These are phyloP conservation scores for Atta cephalotes DNA, from an alignment of 1,140 invertebrate species.

Conservation along the genomic window DNA sequence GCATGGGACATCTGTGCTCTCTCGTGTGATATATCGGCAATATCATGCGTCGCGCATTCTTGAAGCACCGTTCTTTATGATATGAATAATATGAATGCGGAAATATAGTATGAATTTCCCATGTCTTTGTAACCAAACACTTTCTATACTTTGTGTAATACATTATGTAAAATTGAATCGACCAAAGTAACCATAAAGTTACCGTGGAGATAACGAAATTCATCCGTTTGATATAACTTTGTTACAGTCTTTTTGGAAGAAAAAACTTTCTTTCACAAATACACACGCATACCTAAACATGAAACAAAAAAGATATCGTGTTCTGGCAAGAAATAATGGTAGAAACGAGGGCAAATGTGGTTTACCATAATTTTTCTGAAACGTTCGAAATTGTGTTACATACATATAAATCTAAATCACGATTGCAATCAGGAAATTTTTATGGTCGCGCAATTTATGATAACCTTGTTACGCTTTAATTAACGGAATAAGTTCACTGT, in stretches of 20 bases:
- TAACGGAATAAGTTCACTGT: conserved; percentile 24
- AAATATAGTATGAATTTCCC: conserved; percentile 16
- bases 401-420: neutral
- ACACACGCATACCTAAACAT: neutral
- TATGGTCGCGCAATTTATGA: neutral
- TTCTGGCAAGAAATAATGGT: neutral
- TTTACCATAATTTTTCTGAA: neutral
- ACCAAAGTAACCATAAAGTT: conserved; percentile 2
- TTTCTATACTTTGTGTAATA: conserved; percentile 2
- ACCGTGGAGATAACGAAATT: conserved; percentile 21
- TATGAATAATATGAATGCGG: neutral
- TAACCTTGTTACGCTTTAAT: conserved; percentile 52
- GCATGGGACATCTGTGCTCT: conserved; percentile 43
- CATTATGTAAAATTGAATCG: conserved; percentile 39
- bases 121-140: neutral
- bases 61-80: conserved; percentile 9
- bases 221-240: conserved; percentile 9
- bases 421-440: conserved; percentile 22
- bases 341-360: neutral
- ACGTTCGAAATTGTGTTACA: conserved; percentile 14
- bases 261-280: conserved; percentile 4
- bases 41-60: conserved; percentile 41
- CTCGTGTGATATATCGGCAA: conserved; percentile 59
- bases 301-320: neutral
- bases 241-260: neutral